These are phyloP conservation scores for Labeo catla DNA, from an alignment of 2,113 vertebrate genomes.

Conservation along the genomic window DNA sequence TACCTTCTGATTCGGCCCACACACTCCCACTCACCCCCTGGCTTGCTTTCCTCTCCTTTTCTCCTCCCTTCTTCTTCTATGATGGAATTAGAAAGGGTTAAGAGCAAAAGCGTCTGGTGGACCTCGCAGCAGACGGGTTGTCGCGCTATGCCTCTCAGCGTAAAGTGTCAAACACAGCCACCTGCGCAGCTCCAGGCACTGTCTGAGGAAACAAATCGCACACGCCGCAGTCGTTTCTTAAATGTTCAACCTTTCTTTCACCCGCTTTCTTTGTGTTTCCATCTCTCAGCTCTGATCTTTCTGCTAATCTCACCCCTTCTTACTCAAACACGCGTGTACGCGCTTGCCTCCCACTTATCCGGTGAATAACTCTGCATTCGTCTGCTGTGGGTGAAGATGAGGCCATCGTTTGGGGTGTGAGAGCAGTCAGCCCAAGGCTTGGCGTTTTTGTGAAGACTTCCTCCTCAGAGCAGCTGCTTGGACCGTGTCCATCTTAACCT, in stretches of 20 bases:
- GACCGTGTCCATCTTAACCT: slow-evolving; percentile 24
- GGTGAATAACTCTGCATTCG: background rate
- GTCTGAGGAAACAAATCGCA: slow-evolving; percentile 19
- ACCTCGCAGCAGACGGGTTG: background rate
- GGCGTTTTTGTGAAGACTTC: slow-evolving; percentile 4
- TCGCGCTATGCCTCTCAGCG: background rate
- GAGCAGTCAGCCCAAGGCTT: background rate
- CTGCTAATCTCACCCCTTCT: slow-evolving; percentile 9
- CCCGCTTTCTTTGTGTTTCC: slow-evolving; percentile 14
- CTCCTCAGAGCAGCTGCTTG: background rate
- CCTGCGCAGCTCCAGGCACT: slow-evolving; percentile 12
- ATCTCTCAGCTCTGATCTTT: background rate
- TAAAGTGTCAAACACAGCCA: background rate
- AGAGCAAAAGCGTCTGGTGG: slow-evolving; percentile 13
- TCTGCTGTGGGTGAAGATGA: slow-evolving; percentile 20
- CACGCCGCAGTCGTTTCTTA: background rate
- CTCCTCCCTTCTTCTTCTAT: background rate
- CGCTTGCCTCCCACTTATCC: slow-evolving; percentile 38
- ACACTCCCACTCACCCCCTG: slow-evolving; percentile 35
- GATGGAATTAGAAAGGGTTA: slow-evolving; percentile 25
- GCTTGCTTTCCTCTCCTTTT: background rate
- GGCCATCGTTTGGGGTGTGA: slow-evolving; percentile 14
- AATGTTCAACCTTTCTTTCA: slow-evolving; percentile 14
- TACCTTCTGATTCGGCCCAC: slow-evolving; percentile 30
- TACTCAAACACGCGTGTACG: slow-evolving; percentile 34